Evolutionary conservation across 1,140 invertebrate genomes (phyloP).

Genomic region (Drosophila saltans): DNA sequence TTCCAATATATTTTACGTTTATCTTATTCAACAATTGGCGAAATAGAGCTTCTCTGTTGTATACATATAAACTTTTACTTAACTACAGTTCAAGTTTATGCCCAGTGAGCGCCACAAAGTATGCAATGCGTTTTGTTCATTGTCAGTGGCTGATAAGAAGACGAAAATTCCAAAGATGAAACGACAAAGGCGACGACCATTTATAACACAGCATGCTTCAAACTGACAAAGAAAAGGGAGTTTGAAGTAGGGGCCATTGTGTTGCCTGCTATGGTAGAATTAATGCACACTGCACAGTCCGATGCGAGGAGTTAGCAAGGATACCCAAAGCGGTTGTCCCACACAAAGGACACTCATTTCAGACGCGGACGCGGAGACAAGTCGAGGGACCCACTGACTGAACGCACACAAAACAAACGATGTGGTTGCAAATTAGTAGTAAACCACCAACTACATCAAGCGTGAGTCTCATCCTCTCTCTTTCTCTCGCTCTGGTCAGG

Average conservation of each 20-base stretch:
- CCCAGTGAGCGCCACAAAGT: constrained; percentile 29
- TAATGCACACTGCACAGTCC: constrained; percentile 58
- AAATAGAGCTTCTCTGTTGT: not conserved
- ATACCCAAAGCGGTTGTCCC: constrained; percentile 56
- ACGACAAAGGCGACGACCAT: constrained; percentile 51
- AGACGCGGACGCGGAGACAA: constrained; percentile 8
- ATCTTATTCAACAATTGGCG: not conserved
- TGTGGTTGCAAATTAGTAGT: constrained; percentile 81
- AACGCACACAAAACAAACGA: constrained; percentile 76
- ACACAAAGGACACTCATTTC: constrained; percentile 65
- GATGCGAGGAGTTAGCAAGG: constrained; percentile 12
- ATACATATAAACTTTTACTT: not conserved
- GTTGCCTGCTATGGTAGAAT: constrained; percentile 65
- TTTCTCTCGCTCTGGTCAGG: constrained; percentile 23
- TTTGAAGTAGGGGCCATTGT: constrained; percentile 42
- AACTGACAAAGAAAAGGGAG: constrained; percentile 45
- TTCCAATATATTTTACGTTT: not conserved
- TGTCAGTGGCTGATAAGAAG: constrained; percentile 57
- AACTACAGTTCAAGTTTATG: constrained; percentile 15
- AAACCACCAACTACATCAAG: constrained; percentile 81
- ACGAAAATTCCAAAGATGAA: constrained; percentile 56
- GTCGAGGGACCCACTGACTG: constrained; percentile 1
- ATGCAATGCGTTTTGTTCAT: constrained; percentile 38
- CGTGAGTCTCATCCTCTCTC: constrained; percentile 49
- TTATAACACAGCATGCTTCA: constrained; percentile 64